phyloP scores from a whole-genome alignment of 2,113 vertebrate genomes.

The Ctenodactylus gundi region DNA sequence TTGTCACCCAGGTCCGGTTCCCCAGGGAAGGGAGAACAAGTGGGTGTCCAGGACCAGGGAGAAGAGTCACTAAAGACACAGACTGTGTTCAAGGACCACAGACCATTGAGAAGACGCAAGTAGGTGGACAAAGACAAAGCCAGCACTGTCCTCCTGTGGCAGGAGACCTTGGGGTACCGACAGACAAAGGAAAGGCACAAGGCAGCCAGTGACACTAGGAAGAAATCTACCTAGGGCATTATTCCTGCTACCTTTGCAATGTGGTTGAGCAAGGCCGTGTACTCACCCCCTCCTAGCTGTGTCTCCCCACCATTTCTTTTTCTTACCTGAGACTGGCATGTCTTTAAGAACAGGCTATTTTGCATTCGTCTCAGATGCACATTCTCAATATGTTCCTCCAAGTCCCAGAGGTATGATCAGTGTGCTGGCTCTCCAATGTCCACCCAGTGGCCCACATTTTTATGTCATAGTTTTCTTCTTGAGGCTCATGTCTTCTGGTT shows the following conservation, averaged over 20 bases:
- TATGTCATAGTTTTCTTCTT: not conserved
- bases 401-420: not conserved
- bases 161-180: accelerated
- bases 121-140: not conserved
- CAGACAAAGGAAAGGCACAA: accelerated
- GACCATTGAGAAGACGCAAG: not conserved
- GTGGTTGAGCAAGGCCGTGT: not conserved
- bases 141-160: accelerated
- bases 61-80: not conserved
- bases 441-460: accelerated
- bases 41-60: not conserved
- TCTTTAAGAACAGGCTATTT: not conserved
- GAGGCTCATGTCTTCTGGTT: not conserved
- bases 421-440: accelerated
- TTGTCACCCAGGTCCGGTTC: not conserved
- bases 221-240: too few species aligned
- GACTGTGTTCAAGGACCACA: not conserved
- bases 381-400: not conserved
- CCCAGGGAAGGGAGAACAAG: not conserved
- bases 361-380: not conserved
- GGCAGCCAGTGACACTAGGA: accelerated
- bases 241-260: not conserved
- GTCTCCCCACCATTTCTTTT: not conserved
- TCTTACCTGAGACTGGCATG: not conserved
- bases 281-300: not conserved